phyloP scores from a whole-genome alignment of 2,113 vertebrate species.

The Delphinapterus leucas region DNA sequence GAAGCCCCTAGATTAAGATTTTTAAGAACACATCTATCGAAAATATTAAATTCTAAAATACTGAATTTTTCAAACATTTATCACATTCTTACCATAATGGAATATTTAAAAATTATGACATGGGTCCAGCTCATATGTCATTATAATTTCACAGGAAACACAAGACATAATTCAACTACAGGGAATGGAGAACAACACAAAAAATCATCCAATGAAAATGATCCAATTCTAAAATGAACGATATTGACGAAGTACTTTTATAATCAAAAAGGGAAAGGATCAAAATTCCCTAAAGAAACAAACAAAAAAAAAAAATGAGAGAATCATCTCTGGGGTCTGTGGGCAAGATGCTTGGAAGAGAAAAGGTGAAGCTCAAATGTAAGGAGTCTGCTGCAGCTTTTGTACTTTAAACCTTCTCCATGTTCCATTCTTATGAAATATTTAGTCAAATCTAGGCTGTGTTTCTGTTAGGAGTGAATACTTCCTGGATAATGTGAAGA shows the following conservation, averaged over 20 bases:
- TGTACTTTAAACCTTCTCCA: neutral
- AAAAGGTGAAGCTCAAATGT: neutral
- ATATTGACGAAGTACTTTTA: neutral
- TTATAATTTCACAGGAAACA: neutral
- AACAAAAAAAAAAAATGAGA: neutral
- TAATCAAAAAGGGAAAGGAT: neutral
- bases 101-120: neutral
- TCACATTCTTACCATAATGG: neutral
- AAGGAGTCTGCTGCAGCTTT: neutral
- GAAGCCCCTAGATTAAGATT: no score
- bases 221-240: neutral
- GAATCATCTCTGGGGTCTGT: no score
- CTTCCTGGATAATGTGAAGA: neutral
- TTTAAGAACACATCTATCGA: neutral
- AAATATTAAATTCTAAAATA: neutral
- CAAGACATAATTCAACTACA: neutral
- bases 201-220: neutral
- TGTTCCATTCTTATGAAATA: neutral
- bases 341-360: rapidly evolving
- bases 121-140: neutral
- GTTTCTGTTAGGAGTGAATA: neutral
- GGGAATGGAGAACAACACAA: rapidly evolving
- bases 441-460: rapidly evolving
- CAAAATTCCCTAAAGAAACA: neutral
- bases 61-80: neutral